Conservation (phyloP, 2,888 invertebrate species). For the Polymixis flavicincta region DNA sequence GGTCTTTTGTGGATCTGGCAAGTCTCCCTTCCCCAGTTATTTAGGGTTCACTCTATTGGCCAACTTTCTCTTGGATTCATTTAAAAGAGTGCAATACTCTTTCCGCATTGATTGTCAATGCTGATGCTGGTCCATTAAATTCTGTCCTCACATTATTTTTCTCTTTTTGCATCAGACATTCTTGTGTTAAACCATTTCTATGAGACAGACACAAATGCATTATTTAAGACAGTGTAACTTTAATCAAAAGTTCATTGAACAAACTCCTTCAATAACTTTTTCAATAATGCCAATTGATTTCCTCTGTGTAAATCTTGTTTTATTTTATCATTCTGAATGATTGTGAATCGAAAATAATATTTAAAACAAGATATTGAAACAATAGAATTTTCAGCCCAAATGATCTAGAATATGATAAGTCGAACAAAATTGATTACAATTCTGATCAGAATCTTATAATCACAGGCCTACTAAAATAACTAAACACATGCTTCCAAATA, state of each 20-base stretch:
- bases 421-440: neutral
- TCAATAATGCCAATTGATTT: conserved; percentile 40
- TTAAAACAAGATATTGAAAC: neutral
- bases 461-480: neutral
- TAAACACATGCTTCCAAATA: neutral
- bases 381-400: neutral
- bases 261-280: conserved; percentile 8
- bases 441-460: conserved; percentile 22
- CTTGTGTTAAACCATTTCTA: neutral
- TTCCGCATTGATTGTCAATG: neutral
- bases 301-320: neutral
- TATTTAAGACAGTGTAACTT: neutral
- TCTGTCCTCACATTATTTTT: neutral
- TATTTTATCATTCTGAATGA: conserved; percentile 6
- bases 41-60: neutral
- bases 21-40: neutral
- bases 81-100: neutral
- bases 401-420: neutral
- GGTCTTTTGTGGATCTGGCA: too few relatives aligned
- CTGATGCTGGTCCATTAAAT: neutral
- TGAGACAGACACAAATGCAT: neutral
- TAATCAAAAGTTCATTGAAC: conserved; percentile 29
- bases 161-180: neutral
- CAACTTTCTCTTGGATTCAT: neutral
- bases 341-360: neutral